A percentile compares a stretch with the other conserved stretches of the same genome.
Evolutionary conservation across 2,113 vertebrate species (phyloP).

Genomic region (Herpailurus yagouaroundi): DNA sequence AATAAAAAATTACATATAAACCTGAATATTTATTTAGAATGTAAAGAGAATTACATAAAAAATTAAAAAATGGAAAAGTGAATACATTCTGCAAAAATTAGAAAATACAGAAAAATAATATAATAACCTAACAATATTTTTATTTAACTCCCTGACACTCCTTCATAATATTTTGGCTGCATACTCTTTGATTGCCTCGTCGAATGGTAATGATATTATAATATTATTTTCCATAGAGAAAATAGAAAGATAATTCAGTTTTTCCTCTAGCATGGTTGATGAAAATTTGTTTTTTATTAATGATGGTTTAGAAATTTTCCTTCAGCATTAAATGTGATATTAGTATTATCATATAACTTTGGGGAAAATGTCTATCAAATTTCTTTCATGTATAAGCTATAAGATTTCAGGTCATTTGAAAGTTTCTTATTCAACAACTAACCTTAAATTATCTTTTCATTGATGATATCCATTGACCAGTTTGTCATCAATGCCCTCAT

Average conservation of each 20-base stretch:
- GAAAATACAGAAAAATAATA: slow-evolving; percentile 1
- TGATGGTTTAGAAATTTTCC: neutral
- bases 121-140: neutral
- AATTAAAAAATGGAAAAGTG: neutral
- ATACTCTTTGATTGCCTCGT: neutral
- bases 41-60: neutral
- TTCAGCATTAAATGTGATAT: neutral
- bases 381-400: neutral
- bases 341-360: neutral
- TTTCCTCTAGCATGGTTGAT: neutral
- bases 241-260: neutral
- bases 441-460: slow-evolving; percentile 2
- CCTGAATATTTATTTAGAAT: neutral
- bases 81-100: neutral
- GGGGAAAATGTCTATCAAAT: neutral
- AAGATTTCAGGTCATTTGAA: neutral
- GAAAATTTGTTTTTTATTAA: neutral
- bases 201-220: neutral
- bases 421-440: slow-evolving; percentile 30
- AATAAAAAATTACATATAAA: slow-evolving; percentile 14
- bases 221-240: slow-evolving; percentile 6
- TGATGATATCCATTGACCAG: neutral
- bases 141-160: neutral
- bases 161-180: neutral
- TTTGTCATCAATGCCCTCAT: neutral